phyloP scores from a whole-genome alignment of 30 jellyfish, hydroid and myxozoan genomes.

The Nemopilema nomurai region DNA sequence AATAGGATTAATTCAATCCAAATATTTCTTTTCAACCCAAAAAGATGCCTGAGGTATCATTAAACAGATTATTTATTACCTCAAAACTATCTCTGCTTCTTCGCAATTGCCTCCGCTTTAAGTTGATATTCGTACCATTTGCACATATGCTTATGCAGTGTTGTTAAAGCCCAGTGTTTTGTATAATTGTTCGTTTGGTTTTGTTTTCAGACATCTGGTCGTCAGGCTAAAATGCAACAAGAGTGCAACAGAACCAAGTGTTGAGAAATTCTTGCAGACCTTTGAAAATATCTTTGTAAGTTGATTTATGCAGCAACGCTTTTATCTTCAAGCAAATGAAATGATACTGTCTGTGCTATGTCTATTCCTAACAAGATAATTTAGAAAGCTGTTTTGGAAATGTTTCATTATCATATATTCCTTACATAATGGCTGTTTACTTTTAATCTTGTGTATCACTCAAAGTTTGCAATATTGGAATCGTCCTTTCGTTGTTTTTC shows the following conservation, averaged over 20 bases:
- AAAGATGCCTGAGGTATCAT: too few relatives aligned
- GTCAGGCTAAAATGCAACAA: background rate
- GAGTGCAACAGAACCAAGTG: background rate
- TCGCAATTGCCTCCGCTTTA: too few relatives aligned
- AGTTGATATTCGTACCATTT: background rate
- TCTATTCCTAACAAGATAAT: too few relatives aligned
- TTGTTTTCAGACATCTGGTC: background rate
- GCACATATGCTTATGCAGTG: background rate
- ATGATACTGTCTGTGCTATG: background rate
- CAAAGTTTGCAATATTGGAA: too few relatives aligned
- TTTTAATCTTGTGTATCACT: too few relatives aligned
- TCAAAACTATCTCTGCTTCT: too few relatives aligned
- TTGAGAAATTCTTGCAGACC: background rate
- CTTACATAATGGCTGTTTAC: too few relatives aligned
- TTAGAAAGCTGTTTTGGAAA: too few relatives aligned
- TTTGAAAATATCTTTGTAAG: background rate
- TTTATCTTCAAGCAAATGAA: background rate
- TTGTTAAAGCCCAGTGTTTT: background rate
- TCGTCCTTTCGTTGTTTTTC: background rate
- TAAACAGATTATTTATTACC: too few relatives aligned
- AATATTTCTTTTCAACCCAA: too few relatives aligned
- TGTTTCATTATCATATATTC: too few relatives aligned
- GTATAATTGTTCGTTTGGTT: background rate
- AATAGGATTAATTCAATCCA: too few relatives aligned
- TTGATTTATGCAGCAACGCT: background rate